phyloP scores from a whole-genome alignment of 1,140 invertebrate genomes.

The Holcopasites calliopsidis region DNA sequence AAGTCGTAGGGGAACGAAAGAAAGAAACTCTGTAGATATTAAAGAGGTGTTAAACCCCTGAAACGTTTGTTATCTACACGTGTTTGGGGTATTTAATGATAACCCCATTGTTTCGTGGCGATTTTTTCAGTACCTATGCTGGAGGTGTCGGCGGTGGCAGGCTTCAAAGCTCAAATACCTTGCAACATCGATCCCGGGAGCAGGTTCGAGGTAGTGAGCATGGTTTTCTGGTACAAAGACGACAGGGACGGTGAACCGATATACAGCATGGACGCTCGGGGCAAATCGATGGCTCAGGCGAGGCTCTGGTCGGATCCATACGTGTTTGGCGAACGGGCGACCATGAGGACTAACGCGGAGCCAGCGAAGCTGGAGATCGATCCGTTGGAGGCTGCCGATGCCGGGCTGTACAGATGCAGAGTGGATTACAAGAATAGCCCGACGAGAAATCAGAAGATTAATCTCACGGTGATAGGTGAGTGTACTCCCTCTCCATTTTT shows the following conservation, averaged over 20 bases:
- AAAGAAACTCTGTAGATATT: no score
- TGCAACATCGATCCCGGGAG: constrained; percentile 83
- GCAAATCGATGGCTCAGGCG: constrained; percentile 75
- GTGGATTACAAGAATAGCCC: constrained; percentile 87
- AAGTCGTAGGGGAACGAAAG: no score
- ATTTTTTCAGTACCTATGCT: constrained; percentile 78
- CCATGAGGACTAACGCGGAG: constrained; percentile 78
- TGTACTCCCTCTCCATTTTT: neutral
- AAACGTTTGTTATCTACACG: neutral
- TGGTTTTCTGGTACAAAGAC: constrained; percentile 87
- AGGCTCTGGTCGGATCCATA: constrained; percentile 83
- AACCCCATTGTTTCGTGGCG: constrained; percentile 11
- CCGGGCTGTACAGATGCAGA: constrained; percentile 86
- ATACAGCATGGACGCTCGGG: constrained; percentile 75
- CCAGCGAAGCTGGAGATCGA: constrained; percentile 82
- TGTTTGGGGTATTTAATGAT: neutral
- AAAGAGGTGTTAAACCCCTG: neutral
- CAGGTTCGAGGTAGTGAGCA: constrained; percentile 83
- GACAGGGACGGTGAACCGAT: constrained; percentile 79
- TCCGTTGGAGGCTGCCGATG: constrained; percentile 82
- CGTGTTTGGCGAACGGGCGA: constrained; percentile 83
- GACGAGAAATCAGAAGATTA: constrained; percentile 86
- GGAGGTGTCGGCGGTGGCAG: constrained; percentile 83
- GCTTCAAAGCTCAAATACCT: constrained; percentile 82
- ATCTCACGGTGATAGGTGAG: constrained; percentile 88